Evolutionary conservation across 2,113 vertebrate species (phyloP), one percentile per base, ranked within the genome.

Genomic region (Epinephelus lanceolatus): DNA sequence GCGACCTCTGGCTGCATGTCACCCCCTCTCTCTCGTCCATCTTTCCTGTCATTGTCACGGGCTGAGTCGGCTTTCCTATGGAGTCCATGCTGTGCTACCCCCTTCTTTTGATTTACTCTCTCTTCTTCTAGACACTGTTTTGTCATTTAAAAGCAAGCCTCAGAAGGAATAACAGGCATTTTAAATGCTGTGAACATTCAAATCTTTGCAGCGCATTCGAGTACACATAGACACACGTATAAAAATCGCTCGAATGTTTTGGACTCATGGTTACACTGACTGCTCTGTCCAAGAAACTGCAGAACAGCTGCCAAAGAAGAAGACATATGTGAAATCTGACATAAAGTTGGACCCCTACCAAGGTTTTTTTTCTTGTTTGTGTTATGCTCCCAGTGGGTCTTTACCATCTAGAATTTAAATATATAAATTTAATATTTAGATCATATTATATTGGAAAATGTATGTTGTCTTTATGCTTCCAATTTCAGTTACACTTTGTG

Each of bases 21-120:
- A 82, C 57, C 83, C 90, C 63, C 83, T 81, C 63, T 78, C 63
- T 75, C 78, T 89, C 88, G 78, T 94, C 85, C 87, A 92, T 92
- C 93, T 91, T 91, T 88, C 86, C 91, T 88, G 88, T 91, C 87
- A 93, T 89, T 89, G 92, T 93, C 84, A 79, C 53, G 21, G n/a
- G 23, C 68, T 67, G 66, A 76, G 59, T 68, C 10, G 56, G 80
- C 82, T 88, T 85, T 89, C 82, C 71, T 83, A 57, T 73, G 47
- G 77, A 65, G 25, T 45, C 56, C 70, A 59, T 57, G 60, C 83
- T 51, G 60, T 59, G 72, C 27, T 30, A 7, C 49, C 37, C 51
- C 45, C 47, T 61, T 27, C 68, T 52, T 84, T 57, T 42, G 63
- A 78, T 77, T 70, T 61, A 52, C 21, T 73, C 21, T 25, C 27